Evolutionary conservation across 2,888 invertebrate species (phyloP).

Genomic region (Parnassius glacialis): DNA sequence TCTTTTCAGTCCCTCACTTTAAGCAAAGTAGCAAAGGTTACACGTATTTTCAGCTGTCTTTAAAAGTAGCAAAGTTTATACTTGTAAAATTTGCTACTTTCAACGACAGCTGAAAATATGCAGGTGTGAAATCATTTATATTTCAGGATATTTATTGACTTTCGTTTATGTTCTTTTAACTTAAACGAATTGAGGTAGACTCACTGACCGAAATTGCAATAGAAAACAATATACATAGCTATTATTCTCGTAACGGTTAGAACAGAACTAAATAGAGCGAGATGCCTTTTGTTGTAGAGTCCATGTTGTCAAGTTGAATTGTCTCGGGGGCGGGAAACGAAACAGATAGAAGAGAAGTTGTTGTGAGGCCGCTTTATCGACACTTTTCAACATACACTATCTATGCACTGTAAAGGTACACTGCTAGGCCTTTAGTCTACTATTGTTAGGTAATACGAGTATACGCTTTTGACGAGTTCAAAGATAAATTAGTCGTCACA

Average conservation of each 20-base stretch:
- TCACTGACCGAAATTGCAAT: conserved; percentile 4
- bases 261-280: conserved; percentile 68
- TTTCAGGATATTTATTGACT: conserved; percentile 6
- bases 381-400: conserved; percentile 60
- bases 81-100: conserved; percentile 1
- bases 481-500: too few relatives aligned
- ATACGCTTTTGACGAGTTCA: too few relatives aligned
- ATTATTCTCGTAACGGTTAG: conserved; percentile 25
- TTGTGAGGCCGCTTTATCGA: conserved; percentile 64
- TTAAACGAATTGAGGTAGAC: background rate
- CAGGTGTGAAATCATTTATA: conserved; percentile 3
- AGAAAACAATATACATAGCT: background rate
- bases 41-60: too few relatives aligned
- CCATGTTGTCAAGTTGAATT: conserved; percentile 78
- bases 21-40: too few relatives aligned
- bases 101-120: background rate
- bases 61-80: conserved; percentile 52
- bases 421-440: too few relatives aligned
- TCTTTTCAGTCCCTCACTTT: conserved; percentile 28
- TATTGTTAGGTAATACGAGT: too few relatives aligned
- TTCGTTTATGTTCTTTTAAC: background rate
- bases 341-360: conserved; percentile 74
- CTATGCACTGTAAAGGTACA: too few relatives aligned
- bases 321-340: conserved; percentile 75
- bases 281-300: conserved; percentile 65